Evolutionary conservation across 2,888 invertebrate genomes (phyloP).

Genomic region (Drosophila neutralis): DNA sequence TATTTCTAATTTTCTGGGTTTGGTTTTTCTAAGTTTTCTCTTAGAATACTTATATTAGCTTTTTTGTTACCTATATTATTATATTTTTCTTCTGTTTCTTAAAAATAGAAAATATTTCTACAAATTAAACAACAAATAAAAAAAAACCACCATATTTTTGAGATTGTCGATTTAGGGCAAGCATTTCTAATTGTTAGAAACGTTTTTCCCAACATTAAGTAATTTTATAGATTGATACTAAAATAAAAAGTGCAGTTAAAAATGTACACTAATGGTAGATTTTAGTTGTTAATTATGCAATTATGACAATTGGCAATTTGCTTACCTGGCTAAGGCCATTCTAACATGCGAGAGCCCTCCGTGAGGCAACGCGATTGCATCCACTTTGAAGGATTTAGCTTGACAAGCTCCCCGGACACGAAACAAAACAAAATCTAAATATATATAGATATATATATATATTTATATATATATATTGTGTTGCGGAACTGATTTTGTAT

Average conservation of each 20-base stretch:
- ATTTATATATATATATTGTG: conserved; percentile 11
- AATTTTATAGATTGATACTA: background rate
- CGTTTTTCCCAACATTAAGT: background rate
- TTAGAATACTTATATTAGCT: background rate
- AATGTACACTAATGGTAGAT: background rate
- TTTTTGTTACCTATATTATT: background rate
- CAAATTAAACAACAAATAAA: background rate
- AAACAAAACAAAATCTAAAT: conserved; percentile 24
- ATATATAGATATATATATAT: conserved; percentile 6
- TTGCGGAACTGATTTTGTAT: conserved; percentile 3
- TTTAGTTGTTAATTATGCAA: background rate
- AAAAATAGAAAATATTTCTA: background rate
- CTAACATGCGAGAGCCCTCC: conserved; percentile 88
- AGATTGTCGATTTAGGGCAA: background rate
- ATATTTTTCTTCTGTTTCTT: background rate
- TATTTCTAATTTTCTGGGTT: background rate
- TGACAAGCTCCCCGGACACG: conserved; percentile 37
- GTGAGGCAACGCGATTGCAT: conserved; percentile 86
- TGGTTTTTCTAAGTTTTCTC: no score
- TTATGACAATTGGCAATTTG: conserved; percentile 31
- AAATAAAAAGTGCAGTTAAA: background rate
- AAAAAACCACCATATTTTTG: background rate
- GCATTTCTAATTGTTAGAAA: background rate
- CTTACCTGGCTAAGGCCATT: conserved; percentile 89
- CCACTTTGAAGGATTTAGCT: conserved; percentile 85